Evolutionary conservation across 2,113 vertebrate species (phyloP).

Genomic region (Physeter macrocephalus): DNA sequence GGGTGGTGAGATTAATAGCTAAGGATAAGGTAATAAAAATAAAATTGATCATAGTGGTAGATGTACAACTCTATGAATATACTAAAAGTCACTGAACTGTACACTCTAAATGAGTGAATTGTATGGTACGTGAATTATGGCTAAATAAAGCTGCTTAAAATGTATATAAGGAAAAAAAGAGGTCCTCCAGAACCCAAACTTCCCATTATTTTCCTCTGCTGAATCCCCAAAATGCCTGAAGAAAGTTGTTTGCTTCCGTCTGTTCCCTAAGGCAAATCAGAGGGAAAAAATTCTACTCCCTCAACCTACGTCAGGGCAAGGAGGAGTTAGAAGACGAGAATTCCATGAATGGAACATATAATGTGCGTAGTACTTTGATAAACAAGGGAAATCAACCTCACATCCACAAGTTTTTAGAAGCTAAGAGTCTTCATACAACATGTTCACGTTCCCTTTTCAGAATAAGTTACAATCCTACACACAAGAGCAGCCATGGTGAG

Average conservation of each 20-base stretch:
- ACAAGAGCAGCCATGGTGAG: background rate
- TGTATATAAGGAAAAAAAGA: background rate
- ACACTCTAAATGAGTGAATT: background rate
- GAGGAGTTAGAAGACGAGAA: background rate
- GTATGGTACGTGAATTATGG: background rate
- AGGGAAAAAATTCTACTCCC: background rate
- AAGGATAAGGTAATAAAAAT: background rate
- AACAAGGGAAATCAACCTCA: background rate
- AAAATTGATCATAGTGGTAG: background rate
- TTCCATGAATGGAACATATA: background rate
- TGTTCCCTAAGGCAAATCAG: background rate
- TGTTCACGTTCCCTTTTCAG: background rate
- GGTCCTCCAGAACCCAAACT: background rate
- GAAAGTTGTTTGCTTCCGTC: background rate
- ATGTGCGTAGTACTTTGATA: background rate
- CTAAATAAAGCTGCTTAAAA: constrained; percentile 25
- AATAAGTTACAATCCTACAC: background rate
- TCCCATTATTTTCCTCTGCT: background rate
- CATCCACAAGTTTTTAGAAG: background rate
- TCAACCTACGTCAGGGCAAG: background rate
- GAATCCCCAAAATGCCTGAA: background rate
- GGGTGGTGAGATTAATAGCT: background rate
- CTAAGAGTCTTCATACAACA: background rate
- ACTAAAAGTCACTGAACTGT: background rate
- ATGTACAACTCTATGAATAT: background rate